Evolutionary conservation across 2,797 vertebrate species (phyloP).

Genomic region (Okamejei kenojei): DNA sequence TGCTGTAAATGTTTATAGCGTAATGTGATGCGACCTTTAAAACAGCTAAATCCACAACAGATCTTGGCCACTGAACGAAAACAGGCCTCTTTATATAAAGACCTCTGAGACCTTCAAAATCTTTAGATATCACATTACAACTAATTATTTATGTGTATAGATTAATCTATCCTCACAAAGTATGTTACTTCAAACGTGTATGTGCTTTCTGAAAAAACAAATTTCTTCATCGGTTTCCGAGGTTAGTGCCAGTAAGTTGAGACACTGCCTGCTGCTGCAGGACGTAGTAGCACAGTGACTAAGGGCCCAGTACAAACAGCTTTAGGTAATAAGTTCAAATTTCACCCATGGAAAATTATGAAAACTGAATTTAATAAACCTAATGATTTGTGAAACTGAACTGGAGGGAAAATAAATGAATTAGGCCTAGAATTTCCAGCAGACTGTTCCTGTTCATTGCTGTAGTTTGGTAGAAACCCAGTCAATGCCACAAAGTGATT

Average conservation of each 20-base stretch:
- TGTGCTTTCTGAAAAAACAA: slow-evolving; percentile 17
- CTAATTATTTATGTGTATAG: slow-evolving; percentile 23
- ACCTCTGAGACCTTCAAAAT: not conserved
- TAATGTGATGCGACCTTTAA: slow-evolving; percentile 21
- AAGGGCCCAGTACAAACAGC: not conserved
- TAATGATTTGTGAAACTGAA: not conserved
- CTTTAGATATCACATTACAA: not conserved
- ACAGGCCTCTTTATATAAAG: slow-evolving; percentile 6
- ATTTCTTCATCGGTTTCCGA: slow-evolving; percentile 23
- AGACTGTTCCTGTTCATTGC: not conserved
- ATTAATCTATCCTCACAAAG: slow-evolving; percentile 16
- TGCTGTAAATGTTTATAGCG: slow-evolving; percentile 31
- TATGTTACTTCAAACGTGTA: slow-evolving; percentile 14
- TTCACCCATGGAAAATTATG: not conserved
- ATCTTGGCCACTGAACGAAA: slow-evolving; percentile 13
- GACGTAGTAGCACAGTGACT: not conserved
- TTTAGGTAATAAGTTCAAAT: slow-evolving; percentile 32
- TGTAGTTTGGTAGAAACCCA: not conserved
- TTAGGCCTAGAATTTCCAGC: not conserved
- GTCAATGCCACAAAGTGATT: not conserved
- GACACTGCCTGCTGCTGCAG: not conserved
- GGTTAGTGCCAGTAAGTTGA: slow-evolving; percentile 1
- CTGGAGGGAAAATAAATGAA: not conserved
- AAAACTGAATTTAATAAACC: slow-evolving; percentile 8
- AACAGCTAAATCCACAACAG: slow-evolving; percentile 14